phyloP scores from a whole-genome alignment of 2,888 invertebrate species.

The Ligdia adustata region DNA sequence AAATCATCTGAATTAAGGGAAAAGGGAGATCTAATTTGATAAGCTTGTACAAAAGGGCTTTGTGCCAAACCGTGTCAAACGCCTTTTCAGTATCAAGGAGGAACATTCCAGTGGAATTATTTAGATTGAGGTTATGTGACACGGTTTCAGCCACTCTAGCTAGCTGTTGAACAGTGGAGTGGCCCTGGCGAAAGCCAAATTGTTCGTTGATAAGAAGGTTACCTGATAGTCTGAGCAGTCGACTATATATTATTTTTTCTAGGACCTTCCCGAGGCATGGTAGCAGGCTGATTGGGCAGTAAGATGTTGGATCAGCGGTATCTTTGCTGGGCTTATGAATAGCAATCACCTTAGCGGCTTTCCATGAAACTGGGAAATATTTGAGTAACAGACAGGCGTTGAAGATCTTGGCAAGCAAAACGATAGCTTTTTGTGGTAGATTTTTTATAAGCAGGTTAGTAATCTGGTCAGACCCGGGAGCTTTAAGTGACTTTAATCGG shows the following conservation, averaged over 20 bases:
- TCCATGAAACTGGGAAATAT: neutral
- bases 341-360: neutral
- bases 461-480: neutral
- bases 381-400: neutral
- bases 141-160: too few relatives aligned
- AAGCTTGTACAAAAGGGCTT: neutral
- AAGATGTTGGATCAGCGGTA: neutral
- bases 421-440: neutral
- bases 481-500: neutral
- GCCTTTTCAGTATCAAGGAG: too few relatives aligned
- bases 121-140: too few relatives aligned
- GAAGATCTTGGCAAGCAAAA: neutral
- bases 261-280: neutral
- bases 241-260: neutral
- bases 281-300: constrained; percentile 6
- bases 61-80: constrained; percentile 1
- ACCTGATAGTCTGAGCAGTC: neutral
- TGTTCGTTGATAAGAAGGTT: neutral
- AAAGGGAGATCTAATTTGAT: neutral
- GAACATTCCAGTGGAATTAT: too few relatives aligned
- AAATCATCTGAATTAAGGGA: neutral
- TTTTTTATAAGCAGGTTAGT: neutral
- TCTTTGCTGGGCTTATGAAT: neutral
- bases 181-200: too few relatives aligned
- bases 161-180: too few relatives aligned